Percentiles rank a stretch among this genome's conserved stretches.
Evolutionary conservation across 2,888 invertebrate genomes (phyloP).

Genomic region (Automeris io): DNA sequence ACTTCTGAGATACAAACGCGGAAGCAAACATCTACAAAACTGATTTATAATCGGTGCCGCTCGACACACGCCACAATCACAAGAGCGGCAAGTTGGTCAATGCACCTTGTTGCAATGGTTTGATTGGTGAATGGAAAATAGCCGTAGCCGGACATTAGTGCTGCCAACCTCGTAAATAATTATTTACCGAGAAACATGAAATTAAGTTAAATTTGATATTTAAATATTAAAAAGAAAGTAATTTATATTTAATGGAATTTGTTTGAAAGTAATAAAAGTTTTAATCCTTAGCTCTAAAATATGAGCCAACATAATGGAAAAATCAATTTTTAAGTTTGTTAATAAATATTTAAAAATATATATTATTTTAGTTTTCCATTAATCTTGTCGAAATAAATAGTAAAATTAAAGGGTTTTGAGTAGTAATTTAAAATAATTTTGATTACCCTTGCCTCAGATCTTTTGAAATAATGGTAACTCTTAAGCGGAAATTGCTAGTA

Average conservation of each 20-base stretch:
- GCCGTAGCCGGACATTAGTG: constrained; percentile 51
- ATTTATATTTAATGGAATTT: too few relatives aligned
- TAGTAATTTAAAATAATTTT: too few relatives aligned
- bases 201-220: neutral
- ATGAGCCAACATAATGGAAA: too few relatives aligned
- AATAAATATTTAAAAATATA: too few relatives aligned
- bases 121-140: constrained; percentile 69
- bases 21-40: constrained; percentile 65
- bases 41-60: constrained; percentile 52
- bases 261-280: too few relatives aligned
- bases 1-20: constrained; percentile 62
- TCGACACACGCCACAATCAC: constrained; percentile 37
- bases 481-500: neutral
- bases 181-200: constrained; percentile 15
- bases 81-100: constrained; percentile 72
- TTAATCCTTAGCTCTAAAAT: too few relatives aligned
- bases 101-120: constrained; percentile 71
- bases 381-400: too few relatives aligned
- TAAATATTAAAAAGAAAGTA: too few relatives aligned
- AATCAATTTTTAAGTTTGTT: too few relatives aligned
- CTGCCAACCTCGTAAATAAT: constrained; percentile 24
- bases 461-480: too few relatives aligned
- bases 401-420: too few relatives aligned
- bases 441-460: neutral
- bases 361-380: too few relatives aligned